These are phyloP conservation scores for Drosophila repletoides DNA, from an alignment of 1,140 invertebrate genomes.

Conservation along the genomic window DNA sequence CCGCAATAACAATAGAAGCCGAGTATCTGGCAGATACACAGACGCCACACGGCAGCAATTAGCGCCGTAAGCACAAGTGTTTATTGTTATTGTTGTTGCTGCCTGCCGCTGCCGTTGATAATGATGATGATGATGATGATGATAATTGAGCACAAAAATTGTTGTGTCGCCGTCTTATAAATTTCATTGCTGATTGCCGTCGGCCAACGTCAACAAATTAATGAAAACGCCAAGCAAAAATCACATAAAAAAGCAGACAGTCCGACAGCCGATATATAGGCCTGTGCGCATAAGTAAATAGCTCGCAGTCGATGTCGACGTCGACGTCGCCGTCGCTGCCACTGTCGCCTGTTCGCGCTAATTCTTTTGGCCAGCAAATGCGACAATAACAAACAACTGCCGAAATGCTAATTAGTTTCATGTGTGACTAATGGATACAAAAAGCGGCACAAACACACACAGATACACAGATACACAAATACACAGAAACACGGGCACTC, in stretches of 20 bases:
- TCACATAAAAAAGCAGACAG: constrained; percentile 49
- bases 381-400: constrained; percentile 80
- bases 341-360: constrained; percentile 66
- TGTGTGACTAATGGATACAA: constrained; percentile 81
- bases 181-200: constrained; percentile 72
- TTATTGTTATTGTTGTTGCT: constrained; percentile 12
- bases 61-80: constrained; percentile 54
- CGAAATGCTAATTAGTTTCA: constrained; percentile 82
- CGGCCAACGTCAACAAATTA: constrained; percentile 70
- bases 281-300: constrained; percentile 19
- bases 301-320: constrained; percentile 46
- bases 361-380: constrained; percentile 79
- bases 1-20: constrained; percentile 25
- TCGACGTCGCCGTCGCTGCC: constrained; percentile 41
- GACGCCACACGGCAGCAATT: constrained; percentile 62
- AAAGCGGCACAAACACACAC: constrained; percentile 61
- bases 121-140: constrained; percentile 34
- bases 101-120: constrained; percentile 5
- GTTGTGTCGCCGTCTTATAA: constrained; percentile 60
- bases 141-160: constrained; percentile 56
- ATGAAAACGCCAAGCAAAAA: constrained; percentile 63
- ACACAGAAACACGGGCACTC: not conserved
- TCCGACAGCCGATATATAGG: constrained; percentile 21
- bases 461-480: constrained; percentile 3
- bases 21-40: constrained; percentile 62